Evolutionary conservation across 1,140 invertebrate genomes (phyloP), one percentile per base, ranked within the genome.

Genomic region (Aphidius gifuensis): DNA sequence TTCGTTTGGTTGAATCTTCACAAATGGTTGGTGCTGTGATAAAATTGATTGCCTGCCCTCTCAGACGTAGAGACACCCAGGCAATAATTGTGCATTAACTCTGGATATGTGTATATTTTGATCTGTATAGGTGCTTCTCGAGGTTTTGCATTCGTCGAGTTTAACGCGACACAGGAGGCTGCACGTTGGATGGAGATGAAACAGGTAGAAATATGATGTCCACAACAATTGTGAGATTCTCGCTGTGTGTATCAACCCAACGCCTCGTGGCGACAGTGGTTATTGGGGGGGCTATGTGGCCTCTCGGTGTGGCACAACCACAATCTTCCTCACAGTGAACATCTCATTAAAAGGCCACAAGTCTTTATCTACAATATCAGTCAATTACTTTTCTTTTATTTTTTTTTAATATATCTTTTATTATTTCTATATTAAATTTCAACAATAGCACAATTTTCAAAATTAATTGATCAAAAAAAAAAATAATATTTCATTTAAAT

Each of bases 131-230:
- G 91, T 86, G 85, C 88, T 80, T 92, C 90, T 79, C 87, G 92
- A 80, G 92, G 91, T 82, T 94, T 96, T 86, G 94, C 93, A 81
- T 97, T 96, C 87, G 91, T 97, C 82, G 94, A 97, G 86, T 97
- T 97, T 90, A 85, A 88, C 81, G 89, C 89, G 79, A 85, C 92
- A 75, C 87, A 88, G 80, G 93, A 95, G 85, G 92, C 94, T 70
- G 87, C 87, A 79, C 86, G 87, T 72, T 95, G 93, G 92, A 96
- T 97, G 90, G 92, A 95, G 80, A 86, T 88, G 82, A 94, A 92
- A 87, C 90, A 96, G 90, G 93, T 94, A 90, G 79, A 78, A 80
- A 55, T 11, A 49, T 40, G 75, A 79, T 77, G 77, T 79, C 79
- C 72, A 78, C 71, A 77, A 77, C 76, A 78, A 71, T 71, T 72